These are phyloP conservation scores for Euleptes europaea DNA, from an alignment of 2,113 vertebrate genomes.

Conservation along the genomic window DNA sequence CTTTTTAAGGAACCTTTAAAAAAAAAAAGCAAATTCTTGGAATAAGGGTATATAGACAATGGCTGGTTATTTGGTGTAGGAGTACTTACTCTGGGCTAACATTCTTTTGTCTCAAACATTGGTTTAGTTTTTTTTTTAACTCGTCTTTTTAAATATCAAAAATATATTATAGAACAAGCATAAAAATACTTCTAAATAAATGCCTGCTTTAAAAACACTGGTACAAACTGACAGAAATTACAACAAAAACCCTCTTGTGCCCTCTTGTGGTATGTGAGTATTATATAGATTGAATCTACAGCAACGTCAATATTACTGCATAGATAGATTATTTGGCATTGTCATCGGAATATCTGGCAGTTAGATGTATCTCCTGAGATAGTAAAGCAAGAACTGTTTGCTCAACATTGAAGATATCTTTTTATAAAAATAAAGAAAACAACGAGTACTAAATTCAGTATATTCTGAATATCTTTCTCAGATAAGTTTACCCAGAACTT, in stretches of 20 bases:
- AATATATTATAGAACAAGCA: neutral
- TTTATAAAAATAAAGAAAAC: neutral
- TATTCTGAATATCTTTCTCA: neutral
- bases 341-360: slow-evolving; percentile 6
- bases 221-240: accelerated
- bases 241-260: slow-evolving; percentile 74
- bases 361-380: neutral
- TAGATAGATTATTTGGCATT: neutral
- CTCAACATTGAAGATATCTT: neutral
- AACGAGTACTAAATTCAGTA: neutral
- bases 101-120: neutral
- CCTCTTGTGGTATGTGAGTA: slow-evolving; percentile 73
- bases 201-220: neutral
- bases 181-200: neutral
- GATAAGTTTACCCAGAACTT: neutral
- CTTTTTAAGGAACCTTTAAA: neutral
- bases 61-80: neutral
- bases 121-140: neutral
- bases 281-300: neutral
- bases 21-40: too few relatives aligned
- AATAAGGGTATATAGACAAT: neutral
- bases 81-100: too few relatives aligned
- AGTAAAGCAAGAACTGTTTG: neutral
- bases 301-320: accelerated
- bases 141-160: accelerated